These are phyloP conservation scores for Drosophila hydei DNA, from an alignment of 1,140 invertebrate genomes.

Conservation along the genomic window DNA sequence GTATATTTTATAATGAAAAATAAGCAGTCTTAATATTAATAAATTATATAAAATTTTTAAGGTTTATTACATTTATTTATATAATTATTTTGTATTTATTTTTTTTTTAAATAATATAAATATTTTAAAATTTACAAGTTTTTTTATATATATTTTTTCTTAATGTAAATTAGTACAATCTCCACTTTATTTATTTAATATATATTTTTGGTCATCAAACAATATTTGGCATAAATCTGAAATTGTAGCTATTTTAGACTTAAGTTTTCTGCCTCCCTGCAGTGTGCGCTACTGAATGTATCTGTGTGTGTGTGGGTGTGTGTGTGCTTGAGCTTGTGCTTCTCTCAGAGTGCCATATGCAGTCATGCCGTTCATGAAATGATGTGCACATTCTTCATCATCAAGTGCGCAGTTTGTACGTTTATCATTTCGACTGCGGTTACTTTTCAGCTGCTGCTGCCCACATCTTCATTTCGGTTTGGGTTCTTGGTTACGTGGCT, in stretches of 20 bases:
- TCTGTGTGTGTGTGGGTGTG: slow-evolving; percentile 8
- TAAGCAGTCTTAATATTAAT: too few relatives aligned
- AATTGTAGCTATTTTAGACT: neutral
- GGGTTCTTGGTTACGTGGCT: slow-evolving; percentile 21
- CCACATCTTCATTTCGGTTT: slow-evolving; percentile 21
- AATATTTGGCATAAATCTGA: neutral
- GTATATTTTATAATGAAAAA: too few relatives aligned
- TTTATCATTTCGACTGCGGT: slow-evolving; percentile 67
- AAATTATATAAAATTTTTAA: too few relatives aligned
- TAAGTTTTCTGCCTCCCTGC: neutral
- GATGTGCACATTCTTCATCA: slow-evolving; percentile 73
- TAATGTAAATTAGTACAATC: too few relatives aligned
- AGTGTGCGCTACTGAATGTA: neutral
- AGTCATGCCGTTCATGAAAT: slow-evolving; percentile 38
- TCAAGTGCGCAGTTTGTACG: slow-evolving; percentile 63
- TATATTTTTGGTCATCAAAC: too few relatives aligned
- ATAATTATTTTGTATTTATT: too few relatives aligned
- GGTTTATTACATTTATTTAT: too few relatives aligned
- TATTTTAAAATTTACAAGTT: too few relatives aligned
- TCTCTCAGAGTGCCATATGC: slow-evolving; percentile 24
- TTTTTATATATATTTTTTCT: too few relatives aligned
- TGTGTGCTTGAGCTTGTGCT: neutral
- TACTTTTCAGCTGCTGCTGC: slow-evolving; percentile 31
- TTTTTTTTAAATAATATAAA: neutral
- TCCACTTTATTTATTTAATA: too few relatives aligned